A percentile compares a stretch with the other conserved stretches of the same genome.
Conservation (phyloP, 2,888 invertebrate species). For the Noctua pronuba region DNA sequence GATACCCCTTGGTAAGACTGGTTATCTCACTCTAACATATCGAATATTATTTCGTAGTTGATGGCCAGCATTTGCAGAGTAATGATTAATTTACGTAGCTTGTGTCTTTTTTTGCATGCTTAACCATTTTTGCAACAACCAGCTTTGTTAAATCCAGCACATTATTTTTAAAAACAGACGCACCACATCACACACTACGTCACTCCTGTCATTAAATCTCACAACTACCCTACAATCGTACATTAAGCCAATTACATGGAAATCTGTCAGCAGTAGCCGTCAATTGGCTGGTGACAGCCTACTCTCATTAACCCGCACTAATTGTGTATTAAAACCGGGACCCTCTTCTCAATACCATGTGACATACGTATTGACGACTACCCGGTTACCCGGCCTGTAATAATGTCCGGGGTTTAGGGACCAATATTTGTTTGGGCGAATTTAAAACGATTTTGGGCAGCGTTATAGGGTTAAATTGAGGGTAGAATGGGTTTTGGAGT, state of each 20-base stretch:
- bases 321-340: conserved; percentile 62
- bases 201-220: conserved; percentile 13
- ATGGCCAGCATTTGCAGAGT: background rate
- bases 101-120: background rate
- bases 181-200: background rate
- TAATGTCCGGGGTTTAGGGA: conserved; percentile 48
- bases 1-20: too few relatives aligned
- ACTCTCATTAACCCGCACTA: conserved; percentile 61
- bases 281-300: conserved; percentile 52
- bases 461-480: conserved; percentile 43
- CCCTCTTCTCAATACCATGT: conserved; percentile 57
- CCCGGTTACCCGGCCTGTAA: conserved; percentile 38
- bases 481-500: conserved; percentile 33
- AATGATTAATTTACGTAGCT: background rate
- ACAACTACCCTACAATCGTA: conserved; percentile 8
- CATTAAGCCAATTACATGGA: conserved; percentile 39
- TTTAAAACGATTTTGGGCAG: conserved; percentile 48
- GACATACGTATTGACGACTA: conserved; percentile 56
- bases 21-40: background rate
- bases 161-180: background rate
- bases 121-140: background rate
- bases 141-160: background rate
- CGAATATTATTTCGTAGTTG: too few relatives aligned
- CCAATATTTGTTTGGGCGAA: conserved; percentile 55
- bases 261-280: conserved; percentile 35